Evolutionary conservation across 2,113 vertebrate species (phyloP).

Genomic region (Sclerurus mexicanus): DNA sequence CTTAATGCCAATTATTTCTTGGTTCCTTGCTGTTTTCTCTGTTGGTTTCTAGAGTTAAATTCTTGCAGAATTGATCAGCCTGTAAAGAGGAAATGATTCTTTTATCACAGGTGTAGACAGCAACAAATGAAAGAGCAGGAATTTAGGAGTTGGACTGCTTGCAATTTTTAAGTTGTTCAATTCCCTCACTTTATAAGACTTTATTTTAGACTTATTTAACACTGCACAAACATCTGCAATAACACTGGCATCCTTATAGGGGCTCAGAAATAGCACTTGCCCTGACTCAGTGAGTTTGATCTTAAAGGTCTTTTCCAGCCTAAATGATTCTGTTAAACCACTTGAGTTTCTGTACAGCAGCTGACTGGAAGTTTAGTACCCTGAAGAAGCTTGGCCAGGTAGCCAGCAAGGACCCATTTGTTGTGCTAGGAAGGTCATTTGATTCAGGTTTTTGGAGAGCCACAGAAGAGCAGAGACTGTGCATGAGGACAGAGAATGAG

Average conservation of each 20-base stretch:
- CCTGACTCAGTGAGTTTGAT: accelerated
- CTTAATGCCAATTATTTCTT: background rate
- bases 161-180: background rate
- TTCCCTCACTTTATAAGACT: background rate
- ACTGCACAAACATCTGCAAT: background rate
- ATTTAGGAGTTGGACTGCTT: background rate
- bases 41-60: background rate
- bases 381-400: too few relatives aligned
- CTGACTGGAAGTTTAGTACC: background rate
- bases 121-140: background rate
- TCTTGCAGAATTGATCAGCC: background rate
- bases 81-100: background rate
- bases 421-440: background rate
- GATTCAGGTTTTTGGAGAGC: background rate
- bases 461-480: background rate
- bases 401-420: background rate
- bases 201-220: background rate
- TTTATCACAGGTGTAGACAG: background rate
- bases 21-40: background rate
- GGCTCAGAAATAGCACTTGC: background rate
- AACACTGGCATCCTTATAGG: background rate
- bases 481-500: background rate
- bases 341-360: accelerated
- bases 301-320: background rate
- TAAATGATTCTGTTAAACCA: background rate